These are phyloP conservation scores for Drosophila infuscata DNA, from an alignment of 2,888 invertebrate genomes.

Conservation along the genomic window DNA sequence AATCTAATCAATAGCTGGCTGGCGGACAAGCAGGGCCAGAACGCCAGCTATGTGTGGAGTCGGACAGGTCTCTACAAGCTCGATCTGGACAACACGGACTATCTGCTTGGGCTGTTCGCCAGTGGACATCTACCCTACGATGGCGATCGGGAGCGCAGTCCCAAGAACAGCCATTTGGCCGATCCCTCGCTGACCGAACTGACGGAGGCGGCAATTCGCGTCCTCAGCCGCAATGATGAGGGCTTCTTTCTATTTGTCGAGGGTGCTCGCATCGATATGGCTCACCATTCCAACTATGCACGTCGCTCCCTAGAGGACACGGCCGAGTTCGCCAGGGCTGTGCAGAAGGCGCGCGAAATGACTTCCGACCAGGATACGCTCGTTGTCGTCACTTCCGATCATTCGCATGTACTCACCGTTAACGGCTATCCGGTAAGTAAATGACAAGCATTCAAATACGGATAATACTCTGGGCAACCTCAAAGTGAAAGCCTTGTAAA, in stretches of 20 bases:
- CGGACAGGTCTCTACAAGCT: slow-evolving; percentile 81
- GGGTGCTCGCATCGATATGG: slow-evolving; percentile 86
- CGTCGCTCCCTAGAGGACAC: slow-evolving; percentile 92
- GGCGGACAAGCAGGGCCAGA: slow-evolving; percentile 62
- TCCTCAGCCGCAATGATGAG: slow-evolving; percentile 87
- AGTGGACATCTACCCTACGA: slow-evolving; percentile 88
- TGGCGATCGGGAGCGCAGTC: slow-evolving; percentile 85
- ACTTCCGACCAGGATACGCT: slow-evolving; percentile 90
- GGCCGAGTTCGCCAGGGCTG: slow-evolving; percentile 90
- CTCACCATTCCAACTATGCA: slow-evolving; percentile 89
- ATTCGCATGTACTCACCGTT: slow-evolving; percentile 91
- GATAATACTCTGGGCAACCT: background rate
- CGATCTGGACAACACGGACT: slow-evolving; percentile 86
- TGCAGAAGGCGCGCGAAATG: slow-evolving; percentile 87
- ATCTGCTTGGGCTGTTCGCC: slow-evolving; percentile 87
- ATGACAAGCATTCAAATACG: background rate
- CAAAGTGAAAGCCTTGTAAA: background rate
- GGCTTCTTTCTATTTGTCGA: slow-evolving; percentile 92
- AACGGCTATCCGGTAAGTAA: slow-evolving; percentile 90
- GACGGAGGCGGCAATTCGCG: slow-evolving; percentile 88
- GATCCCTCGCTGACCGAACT: slow-evolving; percentile 90
- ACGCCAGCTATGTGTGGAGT: slow-evolving; percentile 84
- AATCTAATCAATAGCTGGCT: slow-evolving; percentile 91
- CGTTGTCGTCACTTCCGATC: slow-evolving; percentile 93
- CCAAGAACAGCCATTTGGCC: slow-evolving; percentile 80